phyloP scores from a whole-genome alignment of 1,140 invertebrate genomes.

The Drosophila dunni region DNA sequence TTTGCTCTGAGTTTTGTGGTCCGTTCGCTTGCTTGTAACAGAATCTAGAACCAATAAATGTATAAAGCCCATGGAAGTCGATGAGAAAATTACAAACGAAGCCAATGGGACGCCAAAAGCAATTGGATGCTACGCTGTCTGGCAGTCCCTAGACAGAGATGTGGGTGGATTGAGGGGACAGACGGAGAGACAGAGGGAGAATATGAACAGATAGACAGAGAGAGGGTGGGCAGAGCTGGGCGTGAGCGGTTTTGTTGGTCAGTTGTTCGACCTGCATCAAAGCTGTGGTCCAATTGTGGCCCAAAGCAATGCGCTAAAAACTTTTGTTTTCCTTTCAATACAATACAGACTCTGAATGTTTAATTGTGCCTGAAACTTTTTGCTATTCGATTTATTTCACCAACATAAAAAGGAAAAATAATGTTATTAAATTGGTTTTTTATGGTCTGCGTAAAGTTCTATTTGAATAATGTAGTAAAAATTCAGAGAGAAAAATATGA shows the following conservation, averaged over 20 bases:
- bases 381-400: too few species aligned
- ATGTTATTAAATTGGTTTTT: too few species aligned
- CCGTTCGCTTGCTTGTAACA: slow-evolving; percentile 13
- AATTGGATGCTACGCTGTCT: slow-evolving; percentile 32
- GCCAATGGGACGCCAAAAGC: slow-evolving; percentile 54
- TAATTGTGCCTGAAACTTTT: slow-evolving; percentile 12
- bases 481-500: too few species aligned
- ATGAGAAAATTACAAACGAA: slow-evolving; percentile 48
- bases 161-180: background rate
- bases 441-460: too few species aligned
- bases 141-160: background rate
- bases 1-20: slow-evolving; percentile 24
- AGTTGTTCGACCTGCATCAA: slow-evolving; percentile 6
- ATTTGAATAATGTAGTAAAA: too few species aligned
- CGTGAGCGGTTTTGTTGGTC: slow-evolving; percentile 4
- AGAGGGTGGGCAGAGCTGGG: background rate
- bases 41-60: slow-evolving; percentile 34
- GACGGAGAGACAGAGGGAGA: background rate
- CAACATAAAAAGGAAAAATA: too few species aligned
- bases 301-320: slow-evolving; percentile 7
- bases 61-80: slow-evolving; percentile 24
- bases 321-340: slow-evolving; percentile 21
- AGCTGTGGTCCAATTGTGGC: slow-evolving; percentile 18
- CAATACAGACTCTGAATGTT: background rate
- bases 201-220: background rate